A percentile compares a stretch with the other conserved stretches of the same genome.
phyloP scores from a whole-genome alignment of 2,888 invertebrate genomes.

The Nipponacmea schrenckii region DNA sequence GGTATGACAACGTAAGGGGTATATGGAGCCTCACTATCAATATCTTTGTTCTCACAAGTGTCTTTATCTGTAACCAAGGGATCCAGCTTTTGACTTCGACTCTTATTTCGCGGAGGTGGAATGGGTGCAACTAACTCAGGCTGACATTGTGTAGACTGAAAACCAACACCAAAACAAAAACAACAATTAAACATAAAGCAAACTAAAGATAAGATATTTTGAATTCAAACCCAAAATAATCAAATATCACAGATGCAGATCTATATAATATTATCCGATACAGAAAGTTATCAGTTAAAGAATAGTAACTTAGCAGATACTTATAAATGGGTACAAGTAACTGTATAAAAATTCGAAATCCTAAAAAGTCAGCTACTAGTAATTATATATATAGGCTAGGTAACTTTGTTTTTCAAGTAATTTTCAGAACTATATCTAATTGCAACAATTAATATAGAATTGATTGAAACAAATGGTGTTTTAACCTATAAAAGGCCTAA shows the following conservation, averaged over 20 bases:
- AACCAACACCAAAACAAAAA: slow-evolving; percentile 39
- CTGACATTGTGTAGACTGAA: slow-evolving; percentile 42
- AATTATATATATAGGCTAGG: too few species aligned
- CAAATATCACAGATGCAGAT: slow-evolving; percentile 10
- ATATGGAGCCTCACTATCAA: background rate
- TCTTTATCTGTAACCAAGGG: slow-evolving; percentile 23
- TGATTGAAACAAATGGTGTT: too few species aligned
- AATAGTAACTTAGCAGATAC: too few species aligned
- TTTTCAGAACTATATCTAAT: too few species aligned
- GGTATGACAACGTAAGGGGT: background rate
- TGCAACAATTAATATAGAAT: too few species aligned
- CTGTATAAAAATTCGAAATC: too few species aligned
- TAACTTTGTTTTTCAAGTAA: too few species aligned
- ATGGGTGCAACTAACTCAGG: slow-evolving; percentile 32
- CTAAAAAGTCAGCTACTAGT: too few species aligned
- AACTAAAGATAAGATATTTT: slow-evolving; percentile 30
- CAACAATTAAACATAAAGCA: slow-evolving; percentile 33
- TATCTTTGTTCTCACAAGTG: background rate
- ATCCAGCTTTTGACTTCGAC: slow-evolving; percentile 22
- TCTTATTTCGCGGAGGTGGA: slow-evolving; percentile 38
- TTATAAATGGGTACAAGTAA: too few species aligned
- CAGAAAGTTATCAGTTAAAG: too few species aligned
- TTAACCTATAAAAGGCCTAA: too few species aligned
- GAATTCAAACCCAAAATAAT: slow-evolving; percentile 19
- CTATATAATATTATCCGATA: too few species aligned